Evolutionary conservation across 2,888 invertebrate species (phyloP), one percentile per base, ranked within the genome.

Genomic region (Arrhopalites spinosus): DNA sequence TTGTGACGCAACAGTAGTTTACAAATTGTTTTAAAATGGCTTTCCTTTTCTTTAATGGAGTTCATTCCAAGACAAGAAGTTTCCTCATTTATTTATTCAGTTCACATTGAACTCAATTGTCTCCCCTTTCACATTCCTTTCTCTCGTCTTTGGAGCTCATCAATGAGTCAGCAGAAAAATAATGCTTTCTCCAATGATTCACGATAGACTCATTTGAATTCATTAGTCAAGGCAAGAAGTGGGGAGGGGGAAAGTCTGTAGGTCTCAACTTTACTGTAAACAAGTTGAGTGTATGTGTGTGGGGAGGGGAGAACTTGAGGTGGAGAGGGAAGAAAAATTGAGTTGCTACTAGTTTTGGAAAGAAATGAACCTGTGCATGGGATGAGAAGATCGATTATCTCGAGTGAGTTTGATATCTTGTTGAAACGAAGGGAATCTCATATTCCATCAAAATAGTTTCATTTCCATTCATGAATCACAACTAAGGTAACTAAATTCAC

Each of bases 341-440:
- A 45, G 27, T 1, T 29, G 17, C 25, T 11, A 36, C 36, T 7
- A 7, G 36, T 7, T 7, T 36, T 3, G 11, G 36, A 36, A 11
- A 36, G 36, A 36, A 11, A 36, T 3, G 11, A 36, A 36, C n/a
- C n/a, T n/a, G n/a, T n/a, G n/a, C n/a, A n/a, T n/a, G n/a, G 11
- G 36, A 36, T 59, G 56, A 47, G 43, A 30, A 67, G n/a, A 74
- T 74, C 74, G 73, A 73, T 73, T 73, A 73, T 73, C 73, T 73
- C 64, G 25, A 29, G 36, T 36, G 53, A 69, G 53, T 53, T 73
- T 50, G 23, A 56, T 50, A 71, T 63, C 47, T 61, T 61, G 64
- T 47, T 47, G 50, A 64, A 27, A 63, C 73, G 36, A 63, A 29
- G 63, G 47, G 30, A 63, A 64, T 23, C 64, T 64, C 73, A 73